phyloP scores from a whole-genome alignment of 2,888 invertebrate species.

The Nemotelus pantherinus region DNA sequence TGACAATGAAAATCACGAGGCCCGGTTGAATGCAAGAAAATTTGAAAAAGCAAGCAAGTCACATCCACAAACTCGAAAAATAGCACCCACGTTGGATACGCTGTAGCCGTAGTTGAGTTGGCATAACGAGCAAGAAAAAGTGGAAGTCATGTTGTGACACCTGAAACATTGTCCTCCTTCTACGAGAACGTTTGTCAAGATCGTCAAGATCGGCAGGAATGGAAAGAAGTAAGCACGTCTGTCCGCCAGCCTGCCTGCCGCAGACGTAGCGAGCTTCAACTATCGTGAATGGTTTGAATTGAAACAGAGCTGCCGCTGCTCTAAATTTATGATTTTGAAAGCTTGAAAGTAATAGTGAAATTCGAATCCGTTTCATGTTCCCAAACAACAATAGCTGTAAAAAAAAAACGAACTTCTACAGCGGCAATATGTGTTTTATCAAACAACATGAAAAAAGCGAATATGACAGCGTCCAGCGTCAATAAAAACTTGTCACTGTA shows the following conservation, averaged over 20 bases:
- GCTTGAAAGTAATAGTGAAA: too few species aligned
- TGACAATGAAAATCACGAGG: slow-evolving; percentile 38
- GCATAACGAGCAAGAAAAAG: slow-evolving; percentile 43
- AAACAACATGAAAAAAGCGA: too few species aligned
- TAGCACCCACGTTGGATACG: slow-evolving; percentile 47
- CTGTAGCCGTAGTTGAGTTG: slow-evolving; percentile 17
- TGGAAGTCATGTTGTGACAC: slow-evolving; percentile 51
- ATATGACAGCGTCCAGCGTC: too few species aligned
- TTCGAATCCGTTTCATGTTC: too few species aligned
- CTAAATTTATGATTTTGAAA: too few species aligned
- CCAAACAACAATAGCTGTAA: too few species aligned
- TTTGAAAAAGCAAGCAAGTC: slow-evolving; percentile 7
- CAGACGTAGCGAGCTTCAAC: too few species aligned
- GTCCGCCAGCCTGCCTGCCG: background rate
- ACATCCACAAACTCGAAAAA: background rate
- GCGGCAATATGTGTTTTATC: too few species aligned
- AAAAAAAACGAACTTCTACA: too few species aligned
- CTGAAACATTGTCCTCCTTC: slow-evolving; percentile 47
- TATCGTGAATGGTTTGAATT: too few species aligned
- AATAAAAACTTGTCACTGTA: too few species aligned
- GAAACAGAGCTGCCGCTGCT: too few species aligned
- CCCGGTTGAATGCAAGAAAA: slow-evolving; percentile 18
- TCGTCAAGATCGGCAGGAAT: background rate
- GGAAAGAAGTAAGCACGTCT: background rate
- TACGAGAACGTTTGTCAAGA: slow-evolving; percentile 28